Conservation (phyloP, 1,140 invertebrate species). For the Dufourea novaeangliae region DNA sequence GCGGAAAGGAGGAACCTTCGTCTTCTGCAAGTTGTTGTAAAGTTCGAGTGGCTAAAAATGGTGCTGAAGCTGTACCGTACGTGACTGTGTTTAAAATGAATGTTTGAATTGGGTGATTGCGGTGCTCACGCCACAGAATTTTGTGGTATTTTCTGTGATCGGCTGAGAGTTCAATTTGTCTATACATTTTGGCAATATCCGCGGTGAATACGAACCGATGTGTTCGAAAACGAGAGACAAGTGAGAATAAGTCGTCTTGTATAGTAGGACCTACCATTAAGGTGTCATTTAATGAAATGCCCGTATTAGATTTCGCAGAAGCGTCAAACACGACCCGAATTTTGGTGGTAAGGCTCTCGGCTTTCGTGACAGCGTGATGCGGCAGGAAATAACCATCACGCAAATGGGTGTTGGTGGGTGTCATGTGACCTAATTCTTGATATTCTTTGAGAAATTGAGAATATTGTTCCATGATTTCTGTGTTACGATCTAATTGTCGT, state of each 20-base stretch:
- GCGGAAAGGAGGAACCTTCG: constrained; percentile 60
- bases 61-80: constrained; percentile 11
- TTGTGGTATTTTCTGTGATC: not conserved
- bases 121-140: not conserved
- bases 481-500: not conserved
- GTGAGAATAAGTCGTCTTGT: not conserved
- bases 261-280: not conserved
- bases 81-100: not conserved
- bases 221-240: not conserved
- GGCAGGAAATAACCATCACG: not conserved
- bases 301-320: no score
- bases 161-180: not conserved
- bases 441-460: not conserved
- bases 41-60: constrained; percentile 71
- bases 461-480: not conserved
- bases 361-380: not conserved
- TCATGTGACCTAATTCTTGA: not conserved
- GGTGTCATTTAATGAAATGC: not conserved
- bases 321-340: no score
- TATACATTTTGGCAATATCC: not conserved
- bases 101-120: not conserved
- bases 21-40: constrained; percentile 67
- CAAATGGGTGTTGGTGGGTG: not conserved
- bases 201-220: not conserved
- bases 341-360: no score